Percentiles rank a stretch among this genome's conserved stretches.
phyloP scores from a whole-genome alignment of 2,888 invertebrate species.

The Lordiphosa andalusiaca region DNA sequence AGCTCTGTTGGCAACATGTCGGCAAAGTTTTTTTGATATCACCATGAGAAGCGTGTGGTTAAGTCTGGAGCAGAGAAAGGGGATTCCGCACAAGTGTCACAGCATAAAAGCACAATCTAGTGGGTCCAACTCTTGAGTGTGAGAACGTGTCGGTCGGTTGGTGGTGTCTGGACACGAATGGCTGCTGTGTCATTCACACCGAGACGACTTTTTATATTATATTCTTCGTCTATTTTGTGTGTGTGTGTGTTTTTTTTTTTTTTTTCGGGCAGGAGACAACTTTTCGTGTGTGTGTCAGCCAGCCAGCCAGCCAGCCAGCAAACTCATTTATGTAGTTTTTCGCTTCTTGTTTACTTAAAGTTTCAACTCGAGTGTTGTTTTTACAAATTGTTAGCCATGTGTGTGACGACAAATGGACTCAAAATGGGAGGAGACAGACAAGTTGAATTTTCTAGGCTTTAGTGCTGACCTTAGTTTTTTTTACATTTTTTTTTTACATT shows the following conservation, averaged over 20 bases:
- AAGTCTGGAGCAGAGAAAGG: slow-evolving; percentile 17
- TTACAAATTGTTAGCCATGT: slow-evolving; percentile 68
- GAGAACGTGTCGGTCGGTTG: slow-evolving; percentile 19
- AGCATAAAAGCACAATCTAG: slow-evolving; percentile 60
- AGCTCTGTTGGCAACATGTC: slow-evolving; percentile 45
- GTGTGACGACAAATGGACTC: slow-evolving; percentile 9
- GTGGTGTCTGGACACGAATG: not conserved
- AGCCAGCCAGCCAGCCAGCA: slow-evolving; percentile 37
- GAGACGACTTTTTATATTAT: slow-evolving; percentile 23
- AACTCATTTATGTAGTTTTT: slow-evolving; percentile 73
- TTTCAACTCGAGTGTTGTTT: slow-evolving; percentile 72
- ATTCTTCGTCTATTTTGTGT: slow-evolving; percentile 25
- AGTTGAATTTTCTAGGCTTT: slow-evolving; percentile 26
- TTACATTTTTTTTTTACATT: too few species aligned
- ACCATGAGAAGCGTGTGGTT: slow-evolving; percentile 34
- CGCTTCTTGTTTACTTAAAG: slow-evolving; percentile 72
- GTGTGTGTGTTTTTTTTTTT: too few species aligned
- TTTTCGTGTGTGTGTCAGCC: slow-evolving; percentile 52
- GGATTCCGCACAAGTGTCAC: slow-evolving; percentile 61
- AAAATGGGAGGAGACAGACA: slow-evolving; percentile 18
- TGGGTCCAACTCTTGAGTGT: slow-evolving; percentile 31
- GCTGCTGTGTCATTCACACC: slow-evolving; percentile 70
- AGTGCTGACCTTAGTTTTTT: slow-evolving; percentile 34
- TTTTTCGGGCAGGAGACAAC: slow-evolving; percentile 18
- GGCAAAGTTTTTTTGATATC: slow-evolving; percentile 70